Conservation (phyloP, 2,113 vertebrate species). For the Misgurnus anguillicaudatus region DNA sequence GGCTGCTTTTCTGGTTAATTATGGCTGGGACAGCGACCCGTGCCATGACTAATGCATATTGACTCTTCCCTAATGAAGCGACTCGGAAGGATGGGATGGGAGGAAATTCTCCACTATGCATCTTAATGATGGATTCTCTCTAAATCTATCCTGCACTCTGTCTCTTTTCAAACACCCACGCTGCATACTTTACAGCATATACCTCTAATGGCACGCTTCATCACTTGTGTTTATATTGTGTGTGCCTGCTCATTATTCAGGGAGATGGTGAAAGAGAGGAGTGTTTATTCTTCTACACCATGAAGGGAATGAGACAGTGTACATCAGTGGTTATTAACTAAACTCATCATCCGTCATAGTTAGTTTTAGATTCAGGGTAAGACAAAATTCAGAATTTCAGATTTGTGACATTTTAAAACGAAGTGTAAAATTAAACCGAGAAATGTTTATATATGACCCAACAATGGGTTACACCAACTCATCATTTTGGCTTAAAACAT, state of each 20-base stretch:
- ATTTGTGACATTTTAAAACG: too few relatives aligned
- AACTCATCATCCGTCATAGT: background rate
- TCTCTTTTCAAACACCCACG: constrained; percentile 2
- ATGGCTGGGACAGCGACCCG: constrained; percentile 47
- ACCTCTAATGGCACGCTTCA: constrained; percentile 25
- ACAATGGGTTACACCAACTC: too few relatives aligned
- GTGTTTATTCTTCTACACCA: constrained; percentile 29
- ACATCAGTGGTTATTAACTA: constrained; percentile 16
- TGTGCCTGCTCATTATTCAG: background rate
- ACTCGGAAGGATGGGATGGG: constrained; percentile 59
- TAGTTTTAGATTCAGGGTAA: background rate
- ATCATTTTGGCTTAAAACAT: too few relatives aligned
- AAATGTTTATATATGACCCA: too few relatives aligned
- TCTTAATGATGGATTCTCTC: constrained; percentile 65
- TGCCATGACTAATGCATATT: constrained; percentile 68
- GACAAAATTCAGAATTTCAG: background rate
- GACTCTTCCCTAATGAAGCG: constrained; percentile 69
- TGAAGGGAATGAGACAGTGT: constrained; percentile 14
- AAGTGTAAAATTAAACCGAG: too few relatives aligned
- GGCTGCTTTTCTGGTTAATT: constrained; percentile 59
- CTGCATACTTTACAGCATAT: constrained; percentile 29
- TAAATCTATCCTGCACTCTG: constrained; percentile 30
- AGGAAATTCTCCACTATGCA: constrained; percentile 58
- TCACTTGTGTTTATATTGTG: constrained; percentile 11
- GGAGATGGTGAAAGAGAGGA: constrained; percentile 12